Evolutionary conservation across 2,797 vertebrate genomes (phyloP).

Genomic region (Sebastes vulpes): DNA sequence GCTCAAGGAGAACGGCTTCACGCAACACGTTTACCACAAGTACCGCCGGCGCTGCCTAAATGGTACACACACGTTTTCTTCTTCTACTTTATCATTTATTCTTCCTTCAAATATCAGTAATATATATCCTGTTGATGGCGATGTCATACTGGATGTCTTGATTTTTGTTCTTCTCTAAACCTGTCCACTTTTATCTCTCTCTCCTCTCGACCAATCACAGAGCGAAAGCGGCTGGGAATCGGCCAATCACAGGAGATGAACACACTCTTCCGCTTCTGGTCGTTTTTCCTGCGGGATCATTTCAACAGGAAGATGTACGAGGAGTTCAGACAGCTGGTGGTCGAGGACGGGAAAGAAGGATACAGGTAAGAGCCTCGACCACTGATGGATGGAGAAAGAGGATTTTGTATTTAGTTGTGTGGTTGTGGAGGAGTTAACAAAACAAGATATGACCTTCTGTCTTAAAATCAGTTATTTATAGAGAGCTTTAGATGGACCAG

Average conservation of each 20-base stretch:
- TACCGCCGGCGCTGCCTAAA: slow-evolving; percentile 99
- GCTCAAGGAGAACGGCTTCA: slow-evolving; percentile 99
- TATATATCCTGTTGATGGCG: rapidly evolving
- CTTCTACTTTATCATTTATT: not conserved
- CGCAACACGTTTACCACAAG: slow-evolving; percentile 99
- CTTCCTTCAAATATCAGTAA: not conserved
- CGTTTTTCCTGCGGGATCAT: slow-evolving; percentile 98
- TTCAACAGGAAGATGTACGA: slow-evolving; percentile 99
- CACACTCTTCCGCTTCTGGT: slow-evolving; percentile 99
- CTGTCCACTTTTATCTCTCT: not conserved
- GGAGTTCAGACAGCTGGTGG: slow-evolving; percentile 95
- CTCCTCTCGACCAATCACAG: slow-evolving; percentile 73
- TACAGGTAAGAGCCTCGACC: slow-evolving; percentile 88
- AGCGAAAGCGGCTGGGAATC: slow-evolving; percentile 96
- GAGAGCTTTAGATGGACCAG: not conserved
- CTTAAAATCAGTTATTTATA: not conserved
- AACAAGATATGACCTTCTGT: not conserved
- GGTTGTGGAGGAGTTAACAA: not conserved
- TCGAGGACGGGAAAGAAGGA: slow-evolving; percentile 97
- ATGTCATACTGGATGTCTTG: not conserved
- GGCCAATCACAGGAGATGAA: slow-evolving; percentile 99
- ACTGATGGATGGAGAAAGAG: not conserved
- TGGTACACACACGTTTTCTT: slow-evolving; percentile 72
- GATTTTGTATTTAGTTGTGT: not conserved
- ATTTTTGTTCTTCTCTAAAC: not conserved